Base-by-base conservation (phyloP, 2,113 vertebrate species). In the Apaloderma vittatum region DNA sequence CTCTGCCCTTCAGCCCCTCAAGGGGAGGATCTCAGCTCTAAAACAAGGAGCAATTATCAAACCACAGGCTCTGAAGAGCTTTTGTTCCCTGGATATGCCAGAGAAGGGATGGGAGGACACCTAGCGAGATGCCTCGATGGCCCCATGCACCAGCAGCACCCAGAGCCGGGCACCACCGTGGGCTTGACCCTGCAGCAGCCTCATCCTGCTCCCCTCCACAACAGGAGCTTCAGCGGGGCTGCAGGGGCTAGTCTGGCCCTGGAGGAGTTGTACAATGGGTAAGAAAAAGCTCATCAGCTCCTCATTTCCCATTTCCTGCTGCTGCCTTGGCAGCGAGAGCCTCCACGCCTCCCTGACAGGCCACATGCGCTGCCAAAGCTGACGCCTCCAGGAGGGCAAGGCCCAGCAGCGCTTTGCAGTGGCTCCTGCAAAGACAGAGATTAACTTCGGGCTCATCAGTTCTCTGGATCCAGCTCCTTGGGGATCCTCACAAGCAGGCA, bases 1-100 rank as follows among this genome's bases (percentile, higher is more conserved):
- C 43, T 79, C 55, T n/a, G 80, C 6, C 0, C 72, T 82, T 73
- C 82, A n/a, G 66, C 54, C 70, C 61, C 82, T 89, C 55, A n/a
- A 32, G 77, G 65, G 86, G 89, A 91, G 93, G 91, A 78, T 19
- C 20, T 34, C 23, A 0, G 65, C 73, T 9, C 48, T 65, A 80
- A 74, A 96, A 97, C 96, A 97, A 96, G 68, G 71, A 78, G 66
- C 93, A 52, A 93, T 97, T 97, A 94, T 97, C 58, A 87, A 82
- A n/a, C 70, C 62, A 5, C 0, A 0, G 74, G 66, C 74, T 96
- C 94, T 96, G 81, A 96, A 52, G 77, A 59, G 62, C 94, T 96
- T 96, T 97, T 97, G 96, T 97, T 96, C 84, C 40, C 86, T 51
- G 76, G 62, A 26, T 13, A 54, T 7, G 3, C 6, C 90, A 96